phyloP scores from a whole-genome alignment of 2,888 invertebrate species.

The Pomacea canaliculata region DNA sequence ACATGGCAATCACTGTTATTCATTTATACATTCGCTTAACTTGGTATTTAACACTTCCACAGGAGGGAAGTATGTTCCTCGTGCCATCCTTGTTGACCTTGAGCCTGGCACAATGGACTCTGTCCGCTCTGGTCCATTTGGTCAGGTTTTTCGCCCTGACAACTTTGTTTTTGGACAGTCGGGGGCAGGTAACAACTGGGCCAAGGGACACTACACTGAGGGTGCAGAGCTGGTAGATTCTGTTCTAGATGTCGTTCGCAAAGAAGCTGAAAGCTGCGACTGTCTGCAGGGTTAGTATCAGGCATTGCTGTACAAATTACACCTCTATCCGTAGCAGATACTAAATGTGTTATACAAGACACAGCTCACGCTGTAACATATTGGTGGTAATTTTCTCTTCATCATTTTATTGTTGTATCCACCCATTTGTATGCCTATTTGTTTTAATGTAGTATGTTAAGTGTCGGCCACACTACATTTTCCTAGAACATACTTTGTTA shows the following conservation, averaged over 20 bases:
- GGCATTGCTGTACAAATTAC: no score
- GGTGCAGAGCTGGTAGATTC: constrained; percentile 72
- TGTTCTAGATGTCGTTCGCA: constrained; percentile 76
- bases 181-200: constrained; percentile 33
- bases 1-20: no score
- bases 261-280: constrained; percentile 87
- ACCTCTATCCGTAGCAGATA: no score
- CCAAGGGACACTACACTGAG: constrained; percentile 38
- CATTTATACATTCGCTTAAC: no score
- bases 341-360: no score
- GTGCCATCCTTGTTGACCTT: constrained; percentile 79
- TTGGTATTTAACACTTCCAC: background rate
- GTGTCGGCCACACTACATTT: no score
- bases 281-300: constrained; percentile 75
- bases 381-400: no score
- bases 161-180: constrained; percentile 35
- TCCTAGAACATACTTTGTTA: no score
- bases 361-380: no score
- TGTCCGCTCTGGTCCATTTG: constrained; percentile 88
- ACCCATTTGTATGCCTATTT: no score
- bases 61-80: constrained; percentile 38
- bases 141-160: constrained; percentile 64
- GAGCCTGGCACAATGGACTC: constrained; percentile 80
- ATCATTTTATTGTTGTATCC: no score
- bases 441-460: no score